These are phyloP conservation scores for Crocuta crocuta DNA, from an alignment of 2,113 vertebrate genomes.

Conservation along the genomic window DNA sequence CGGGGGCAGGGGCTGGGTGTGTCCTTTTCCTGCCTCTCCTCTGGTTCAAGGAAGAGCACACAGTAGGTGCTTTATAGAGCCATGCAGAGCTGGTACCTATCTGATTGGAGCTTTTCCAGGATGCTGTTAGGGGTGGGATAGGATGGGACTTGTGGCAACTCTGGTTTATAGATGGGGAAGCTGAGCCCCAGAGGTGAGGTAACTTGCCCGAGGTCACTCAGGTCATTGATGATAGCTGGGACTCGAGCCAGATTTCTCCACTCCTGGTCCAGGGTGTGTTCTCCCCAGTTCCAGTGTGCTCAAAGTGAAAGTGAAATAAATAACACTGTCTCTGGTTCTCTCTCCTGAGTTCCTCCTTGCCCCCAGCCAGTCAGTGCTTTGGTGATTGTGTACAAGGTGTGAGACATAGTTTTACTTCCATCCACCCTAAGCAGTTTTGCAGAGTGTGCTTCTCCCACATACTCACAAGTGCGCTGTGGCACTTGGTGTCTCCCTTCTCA, in stretches of 20 bases:
- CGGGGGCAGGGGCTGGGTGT: not conserved
- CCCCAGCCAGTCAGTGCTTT: not conserved
- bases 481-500: not conserved
- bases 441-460: not conserved
- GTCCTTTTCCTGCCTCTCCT: not conserved
- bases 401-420: not conserved
- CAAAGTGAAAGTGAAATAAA: slow-evolving; percentile 55
- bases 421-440: not conserved
- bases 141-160: not conserved
- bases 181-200: not conserved
- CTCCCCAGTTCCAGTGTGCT: not conserved
- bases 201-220: slow-evolving; percentile 35
- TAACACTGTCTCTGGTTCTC: not conserved
- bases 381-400: not conserved
- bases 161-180: not conserved
- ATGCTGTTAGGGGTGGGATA: not conserved
- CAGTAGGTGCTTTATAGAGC: slow-evolving; percentile 37
- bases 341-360: not conserved
- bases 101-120: not conserved
- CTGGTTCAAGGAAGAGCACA: not conserved
- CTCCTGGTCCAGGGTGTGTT: not conserved
- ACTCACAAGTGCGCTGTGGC: not conserved
- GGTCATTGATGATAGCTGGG: slow-evolving; percentile 21
- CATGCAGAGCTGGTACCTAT: not conserved
- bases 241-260: slow-evolving; percentile 25